Percentiles rank a stretch among this genome's conserved stretches.
Conservation (phyloP, 1,140 invertebrate species). For the Neodiprion lecontei region DNA sequence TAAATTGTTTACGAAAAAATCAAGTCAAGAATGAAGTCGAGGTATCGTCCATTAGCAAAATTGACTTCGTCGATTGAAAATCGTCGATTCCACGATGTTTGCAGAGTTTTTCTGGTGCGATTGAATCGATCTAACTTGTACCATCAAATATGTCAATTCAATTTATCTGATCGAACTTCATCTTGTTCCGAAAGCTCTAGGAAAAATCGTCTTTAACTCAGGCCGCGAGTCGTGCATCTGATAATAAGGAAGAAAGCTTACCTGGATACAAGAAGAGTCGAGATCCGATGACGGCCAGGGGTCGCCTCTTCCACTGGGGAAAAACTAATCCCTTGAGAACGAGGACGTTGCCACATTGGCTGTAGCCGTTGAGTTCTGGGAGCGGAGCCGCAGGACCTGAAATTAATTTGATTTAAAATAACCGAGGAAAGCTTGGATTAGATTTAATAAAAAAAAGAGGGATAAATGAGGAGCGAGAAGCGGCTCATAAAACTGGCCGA, state of each 20-base stretch:
- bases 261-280: conserved; percentile 68
- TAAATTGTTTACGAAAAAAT: too few species aligned
- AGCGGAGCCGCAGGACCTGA: conserved; percentile 64
- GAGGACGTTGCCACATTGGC: conserved; percentile 66
- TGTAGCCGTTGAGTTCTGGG: conserved; percentile 57
- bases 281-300: conserved; percentile 68
- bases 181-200: not conserved
- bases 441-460: conserved; percentile 3
- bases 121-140: too few species aligned
- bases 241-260: conserved; percentile 38
- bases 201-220: not conserved
- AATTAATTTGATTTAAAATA: conserved; percentile 12
- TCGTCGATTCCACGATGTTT: too few species aligned
- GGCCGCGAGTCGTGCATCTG: too few species aligned
- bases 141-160: too few species aligned
- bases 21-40: too few species aligned
- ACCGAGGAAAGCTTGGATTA: conserved; percentile 15
- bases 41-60: too few species aligned
- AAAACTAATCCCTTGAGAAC: conserved; percentile 73
- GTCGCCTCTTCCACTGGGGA: conserved; percentile 71
- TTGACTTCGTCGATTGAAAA: too few species aligned
- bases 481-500: too few species aligned
- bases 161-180: too few species aligned
- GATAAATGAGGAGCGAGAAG: conserved; percentile 19
- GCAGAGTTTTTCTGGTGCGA: too few species aligned